These are phyloP conservation scores for Chaetops frenatus DNA, from an alignment of 2,113 vertebrate species.

Conservation along the genomic window DNA sequence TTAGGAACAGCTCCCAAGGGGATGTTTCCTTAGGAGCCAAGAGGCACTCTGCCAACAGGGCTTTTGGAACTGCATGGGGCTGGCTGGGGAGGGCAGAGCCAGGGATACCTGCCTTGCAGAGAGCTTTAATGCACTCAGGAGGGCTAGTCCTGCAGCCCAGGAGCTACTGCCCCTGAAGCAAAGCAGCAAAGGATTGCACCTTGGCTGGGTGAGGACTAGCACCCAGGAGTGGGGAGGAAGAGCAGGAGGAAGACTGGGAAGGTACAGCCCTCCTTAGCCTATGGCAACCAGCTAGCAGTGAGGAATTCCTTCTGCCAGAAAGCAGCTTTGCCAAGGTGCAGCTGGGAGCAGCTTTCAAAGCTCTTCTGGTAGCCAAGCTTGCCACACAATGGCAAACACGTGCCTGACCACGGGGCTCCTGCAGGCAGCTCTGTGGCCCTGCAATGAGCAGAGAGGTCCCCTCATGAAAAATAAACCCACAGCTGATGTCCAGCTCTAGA, in stretches of 20 bases:
- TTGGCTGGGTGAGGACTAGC: not conserved
- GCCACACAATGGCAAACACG: not conserved
- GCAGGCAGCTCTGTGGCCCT: not conserved
- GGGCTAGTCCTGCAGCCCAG: not conserved
- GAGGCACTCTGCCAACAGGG: conserved; percentile 43
- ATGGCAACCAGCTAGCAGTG: not conserved
- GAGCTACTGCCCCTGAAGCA: not conserved
- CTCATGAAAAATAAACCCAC: not conserved
- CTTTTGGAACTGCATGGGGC: not conserved
- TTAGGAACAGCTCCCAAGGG: conserved; percentile 33
- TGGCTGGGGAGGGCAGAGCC: not conserved
- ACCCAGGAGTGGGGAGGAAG: not conserved
- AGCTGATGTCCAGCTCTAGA: not conserved
- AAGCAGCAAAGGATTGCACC: not conserved
- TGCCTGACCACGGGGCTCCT: not conserved
- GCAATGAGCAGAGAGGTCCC: not conserved
- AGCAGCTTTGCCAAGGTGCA: not conserved
- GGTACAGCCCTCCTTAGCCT: not conserved
- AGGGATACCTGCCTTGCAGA: not conserved
- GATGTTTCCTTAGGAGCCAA: conserved; percentile 23
- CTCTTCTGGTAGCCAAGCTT: not conserved
- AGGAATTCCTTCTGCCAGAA: not conserved
- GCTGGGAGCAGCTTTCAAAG: not conserved
- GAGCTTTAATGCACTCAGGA: not conserved
- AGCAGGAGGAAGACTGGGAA: fast-evolving